Evolutionary conservation across 2,113 vertebrate species (phyloP).

Genomic region (Rutilus rutilus): DNA sequence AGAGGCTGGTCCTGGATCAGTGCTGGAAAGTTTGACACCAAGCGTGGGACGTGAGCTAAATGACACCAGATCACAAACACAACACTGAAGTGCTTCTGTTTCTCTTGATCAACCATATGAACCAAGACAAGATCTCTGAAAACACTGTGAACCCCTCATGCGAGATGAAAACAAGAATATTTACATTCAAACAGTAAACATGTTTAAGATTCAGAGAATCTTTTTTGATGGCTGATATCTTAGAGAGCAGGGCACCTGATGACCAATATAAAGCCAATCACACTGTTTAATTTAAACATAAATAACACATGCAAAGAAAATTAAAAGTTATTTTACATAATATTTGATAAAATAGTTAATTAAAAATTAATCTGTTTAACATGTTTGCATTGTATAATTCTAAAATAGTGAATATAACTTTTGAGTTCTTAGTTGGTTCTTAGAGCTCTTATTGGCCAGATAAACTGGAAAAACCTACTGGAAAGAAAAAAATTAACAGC

Average conservation of each 20-base stretch:
- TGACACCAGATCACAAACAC: conserved; percentile 19
- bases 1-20: neutral
- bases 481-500: no score
- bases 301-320: neutral
- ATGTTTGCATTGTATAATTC: neutral
- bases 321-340: neutral
- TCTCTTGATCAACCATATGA: conserved; percentile 22
- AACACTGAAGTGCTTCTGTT: conserved; percentile 15
- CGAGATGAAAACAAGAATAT: neutral
- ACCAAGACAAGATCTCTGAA: conserved; percentile 8
- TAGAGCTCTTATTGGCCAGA: no score
- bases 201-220: neutral
- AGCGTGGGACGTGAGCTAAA: conserved; percentile 11
- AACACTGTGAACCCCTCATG: neutral
- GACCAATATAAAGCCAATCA: neutral
- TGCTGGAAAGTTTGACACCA: neutral
- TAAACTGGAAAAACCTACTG: no score
- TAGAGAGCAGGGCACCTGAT: neutral
- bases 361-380: neutral
- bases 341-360: neutral
- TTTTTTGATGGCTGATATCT: neutral
- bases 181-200: neutral
- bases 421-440: no score
- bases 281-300: no score
- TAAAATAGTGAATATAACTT: no score